Evolutionary conservation across 2,113 vertebrate species (phyloP).

Genomic region (Camarhynchus parvulus): DNA sequence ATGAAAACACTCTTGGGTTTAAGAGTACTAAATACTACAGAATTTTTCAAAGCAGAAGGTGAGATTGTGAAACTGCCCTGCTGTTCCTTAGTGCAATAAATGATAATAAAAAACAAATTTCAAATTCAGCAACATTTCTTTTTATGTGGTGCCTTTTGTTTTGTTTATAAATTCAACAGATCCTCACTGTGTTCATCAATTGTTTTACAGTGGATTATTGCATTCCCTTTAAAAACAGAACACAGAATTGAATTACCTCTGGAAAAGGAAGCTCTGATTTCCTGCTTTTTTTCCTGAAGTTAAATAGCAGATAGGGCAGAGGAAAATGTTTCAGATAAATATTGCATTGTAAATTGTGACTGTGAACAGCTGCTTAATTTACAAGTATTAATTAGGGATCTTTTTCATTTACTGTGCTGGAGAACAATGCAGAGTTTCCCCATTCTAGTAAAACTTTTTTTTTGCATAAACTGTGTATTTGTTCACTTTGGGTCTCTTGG

Average conservation of each 20-base stretch:
- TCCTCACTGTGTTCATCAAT: background rate
- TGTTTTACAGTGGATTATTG: background rate
- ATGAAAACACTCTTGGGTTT: conserved; percentile 56
- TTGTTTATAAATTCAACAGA: background rate
- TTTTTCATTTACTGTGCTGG: background rate
- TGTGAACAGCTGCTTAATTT: background rate
- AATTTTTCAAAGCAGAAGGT: conserved; percentile 42
- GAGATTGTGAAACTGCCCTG: conserved; percentile 68
- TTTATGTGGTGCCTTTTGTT: conserved; percentile 65
- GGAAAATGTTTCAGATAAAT: background rate
- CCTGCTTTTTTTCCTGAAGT: background rate
- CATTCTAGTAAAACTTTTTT: background rate
- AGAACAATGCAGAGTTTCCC: background rate
- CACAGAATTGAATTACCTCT: background rate
- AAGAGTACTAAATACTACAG: conserved; percentile 44
- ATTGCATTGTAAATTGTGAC: background rate
- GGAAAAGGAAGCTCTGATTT: background rate
- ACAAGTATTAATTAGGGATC: background rate
- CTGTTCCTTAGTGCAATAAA: conserved; percentile 81
- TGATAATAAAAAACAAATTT: conserved; percentile 65
- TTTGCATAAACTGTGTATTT: background rate
- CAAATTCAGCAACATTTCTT: conserved; percentile 46
- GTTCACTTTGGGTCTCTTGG: background rate
- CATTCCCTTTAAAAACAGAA: background rate
- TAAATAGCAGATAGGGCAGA: background rate